A percentile compares a stretch with the other conserved stretches of the same genome.
These are phyloP conservation scores for Archilochus colubris DNA, from an alignment of 2,113 vertebrate species.

Conservation along the genomic window DNA sequence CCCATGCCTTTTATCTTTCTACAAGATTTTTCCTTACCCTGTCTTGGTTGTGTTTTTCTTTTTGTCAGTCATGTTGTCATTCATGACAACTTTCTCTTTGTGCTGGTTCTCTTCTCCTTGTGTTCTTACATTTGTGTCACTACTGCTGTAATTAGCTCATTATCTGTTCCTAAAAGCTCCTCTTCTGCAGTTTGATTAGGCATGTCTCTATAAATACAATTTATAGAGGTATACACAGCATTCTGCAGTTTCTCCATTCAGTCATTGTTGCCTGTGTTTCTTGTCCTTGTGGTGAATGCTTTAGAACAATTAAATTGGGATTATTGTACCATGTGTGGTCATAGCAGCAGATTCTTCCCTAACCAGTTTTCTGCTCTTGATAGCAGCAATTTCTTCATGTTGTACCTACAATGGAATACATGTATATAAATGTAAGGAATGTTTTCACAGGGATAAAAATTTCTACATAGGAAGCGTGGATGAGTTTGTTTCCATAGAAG, in stretches of 20 bases:
- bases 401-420: not conserved
- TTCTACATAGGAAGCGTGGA: not conserved
- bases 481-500: not conserved
- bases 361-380: not conserved
- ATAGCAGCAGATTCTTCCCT: not conserved
- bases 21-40: not conserved
- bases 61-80: not conserved
- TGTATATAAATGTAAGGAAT: not conserved
- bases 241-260: not conserved
- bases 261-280: not conserved
- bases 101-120: not conserved
- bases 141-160: not conserved
- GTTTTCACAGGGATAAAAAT: not conserved
- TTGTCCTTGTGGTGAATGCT: not conserved
- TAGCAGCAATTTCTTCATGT: not conserved
- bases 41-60: not conserved
- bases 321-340: not conserved
- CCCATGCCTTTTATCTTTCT: accelerated
- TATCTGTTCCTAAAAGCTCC: not conserved
- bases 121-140: not conserved
- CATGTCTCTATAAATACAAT: not conserved
- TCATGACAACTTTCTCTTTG: not conserved
- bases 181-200: not conserved
- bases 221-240: not conserved
- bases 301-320: not conserved